These are phyloP conservation scores for Drosophila tsacasi DNA, from an alignment of 1,140 invertebrate species.

Conservation along the genomic window DNA sequence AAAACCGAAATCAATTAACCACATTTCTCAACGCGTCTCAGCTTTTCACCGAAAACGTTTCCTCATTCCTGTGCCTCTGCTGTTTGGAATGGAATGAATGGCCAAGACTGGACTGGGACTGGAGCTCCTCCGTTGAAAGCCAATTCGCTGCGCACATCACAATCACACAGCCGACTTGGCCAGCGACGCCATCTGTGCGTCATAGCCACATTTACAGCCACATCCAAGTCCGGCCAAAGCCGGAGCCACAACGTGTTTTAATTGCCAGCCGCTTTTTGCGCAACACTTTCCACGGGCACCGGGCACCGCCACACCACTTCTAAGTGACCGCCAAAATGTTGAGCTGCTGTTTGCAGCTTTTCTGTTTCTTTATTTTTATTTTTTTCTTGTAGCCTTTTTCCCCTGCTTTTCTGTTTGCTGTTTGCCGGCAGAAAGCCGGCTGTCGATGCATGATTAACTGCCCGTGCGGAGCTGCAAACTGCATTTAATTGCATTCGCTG, in stretches of 20 bases:
- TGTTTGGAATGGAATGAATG: conserved; percentile 25
- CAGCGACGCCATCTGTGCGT: conserved; percentile 73
- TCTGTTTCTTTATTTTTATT: conserved; percentile 4
- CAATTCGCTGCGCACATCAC: conserved; percentile 75
- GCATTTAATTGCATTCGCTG: conserved; percentile 76
- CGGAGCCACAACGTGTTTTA: conserved; percentile 72
- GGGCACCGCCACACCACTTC: conserved; percentile 46
- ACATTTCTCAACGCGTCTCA: conserved; percentile 78
- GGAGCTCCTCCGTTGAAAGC: conserved; percentile 56
- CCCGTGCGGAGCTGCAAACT: conserved; percentile 55
- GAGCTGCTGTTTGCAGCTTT: conserved; percentile 41
- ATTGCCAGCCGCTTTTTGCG: conserved; percentile 80
- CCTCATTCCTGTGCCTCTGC: conserved; percentile 64
- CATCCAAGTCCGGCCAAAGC: conserved; percentile 30
- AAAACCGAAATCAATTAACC: conserved; percentile 75
- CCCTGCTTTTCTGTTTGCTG: conserved; percentile 12
- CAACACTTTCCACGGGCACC: conserved; percentile 76
- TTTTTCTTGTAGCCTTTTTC: neutral
- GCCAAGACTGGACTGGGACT: conserved; percentile 19
- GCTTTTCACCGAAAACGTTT: conserved; percentile 77
- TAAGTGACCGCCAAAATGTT: conserved; percentile 80
- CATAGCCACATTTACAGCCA: conserved; percentile 42
- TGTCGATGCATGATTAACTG: conserved; percentile 83
- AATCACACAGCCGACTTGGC: conserved; percentile 47
- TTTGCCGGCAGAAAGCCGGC: conserved; percentile 48